Percentiles rank a stretch among this genome's conserved stretches.
These are phyloP conservation scores for Dendropsophus ebraccatus DNA, from an alignment of 2,113 vertebrate genomes.

Conservation along the genomic window DNA sequence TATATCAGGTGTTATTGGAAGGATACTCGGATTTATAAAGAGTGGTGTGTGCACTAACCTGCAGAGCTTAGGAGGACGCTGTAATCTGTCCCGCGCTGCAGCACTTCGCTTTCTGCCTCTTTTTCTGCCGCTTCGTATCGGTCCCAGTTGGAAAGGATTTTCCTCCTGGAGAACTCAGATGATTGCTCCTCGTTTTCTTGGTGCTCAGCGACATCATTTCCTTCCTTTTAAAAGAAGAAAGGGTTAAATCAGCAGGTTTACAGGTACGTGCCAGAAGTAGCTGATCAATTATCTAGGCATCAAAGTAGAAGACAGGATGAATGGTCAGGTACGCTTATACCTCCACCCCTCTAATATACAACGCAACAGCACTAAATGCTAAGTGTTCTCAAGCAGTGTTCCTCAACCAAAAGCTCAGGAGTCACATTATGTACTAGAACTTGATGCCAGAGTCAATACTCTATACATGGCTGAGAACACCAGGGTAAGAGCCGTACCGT, in stretches of 20 bases:
- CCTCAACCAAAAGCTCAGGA: too few species aligned
- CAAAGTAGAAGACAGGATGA: not conserved
- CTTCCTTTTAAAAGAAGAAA: slow-evolving; percentile 32
- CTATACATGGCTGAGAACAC: too few species aligned
- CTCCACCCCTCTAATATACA: too few species aligned
- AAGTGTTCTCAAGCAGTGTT: too few species aligned
- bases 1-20: not conserved
- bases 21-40: not conserved
- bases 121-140: slow-evolving; percentile 41
- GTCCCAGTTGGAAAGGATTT: slow-evolving; percentile 54
- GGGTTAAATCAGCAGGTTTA: too few species aligned
- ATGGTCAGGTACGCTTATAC: too few species aligned
- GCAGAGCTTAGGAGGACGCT: slow-evolving; percentile 50
- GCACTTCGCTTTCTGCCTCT: slow-evolving; percentile 30
- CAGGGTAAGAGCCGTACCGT: too few species aligned
- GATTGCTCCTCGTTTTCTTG: slow-evolving; percentile 13
- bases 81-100: slow-evolving; percentile 49
- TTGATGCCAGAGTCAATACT: too few species aligned
- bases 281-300: not conserved
- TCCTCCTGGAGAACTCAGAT: slow-evolving; percentile 45
- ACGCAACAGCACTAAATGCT: too few species aligned
- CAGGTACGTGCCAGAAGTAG: not conserved
- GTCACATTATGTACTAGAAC: too few species aligned
- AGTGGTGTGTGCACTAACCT: slow-evolving; percentile 16
- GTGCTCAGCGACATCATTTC: slow-evolving; percentile 11